Evolutionary conservation across 2,797 vertebrate species (phyloP).

Genomic region (Oreonectes daqikongensis): DNA sequence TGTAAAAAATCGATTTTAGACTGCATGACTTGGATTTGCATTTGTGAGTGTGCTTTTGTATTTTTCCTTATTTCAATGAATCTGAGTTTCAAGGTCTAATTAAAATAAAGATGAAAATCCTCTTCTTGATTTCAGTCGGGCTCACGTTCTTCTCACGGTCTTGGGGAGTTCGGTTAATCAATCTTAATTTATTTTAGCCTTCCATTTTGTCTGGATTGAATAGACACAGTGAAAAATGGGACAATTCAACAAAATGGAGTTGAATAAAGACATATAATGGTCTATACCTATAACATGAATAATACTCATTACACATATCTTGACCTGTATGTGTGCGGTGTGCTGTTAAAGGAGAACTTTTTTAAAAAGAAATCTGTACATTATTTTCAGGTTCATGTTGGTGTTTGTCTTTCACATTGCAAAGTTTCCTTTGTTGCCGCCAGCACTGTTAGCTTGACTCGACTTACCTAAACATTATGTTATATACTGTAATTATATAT

Average conservation of each 20-base stretch:
- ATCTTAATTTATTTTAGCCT: constrained; percentile 61
- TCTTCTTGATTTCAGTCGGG: constrained; percentile 21
- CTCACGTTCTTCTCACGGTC: constrained; percentile 41
- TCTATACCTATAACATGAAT: constrained; percentile 55
- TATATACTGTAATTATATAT: not conserved
- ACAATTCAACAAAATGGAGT: constrained; percentile 68
- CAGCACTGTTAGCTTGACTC: not conserved
- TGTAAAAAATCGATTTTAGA: not conserved
- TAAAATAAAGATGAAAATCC: constrained; percentile 26
- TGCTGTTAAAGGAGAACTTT: constrained; percentile 2
- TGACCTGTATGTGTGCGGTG: constrained; percentile 49
- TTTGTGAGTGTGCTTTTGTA: not conserved
- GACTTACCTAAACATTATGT: not conserved
- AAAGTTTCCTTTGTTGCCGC: not conserved
- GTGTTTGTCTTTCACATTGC: not conserved
- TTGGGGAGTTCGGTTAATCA: constrained; percentile 49
- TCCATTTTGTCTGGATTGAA: constrained; percentile 59
- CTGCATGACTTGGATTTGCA: not conserved
- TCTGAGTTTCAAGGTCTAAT: constrained; percentile 24
- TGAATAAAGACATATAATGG: constrained; percentile 62
- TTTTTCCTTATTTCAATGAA: constrained; percentile 6
- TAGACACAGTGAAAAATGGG: constrained; percentile 51
- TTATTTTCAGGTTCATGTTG: not conserved
- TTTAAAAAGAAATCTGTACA: not conserved
- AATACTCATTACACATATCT: constrained; percentile 47